Conservation (phyloP, 2,888 invertebrate species). For the Phytoseiulus persimilis region DNA sequence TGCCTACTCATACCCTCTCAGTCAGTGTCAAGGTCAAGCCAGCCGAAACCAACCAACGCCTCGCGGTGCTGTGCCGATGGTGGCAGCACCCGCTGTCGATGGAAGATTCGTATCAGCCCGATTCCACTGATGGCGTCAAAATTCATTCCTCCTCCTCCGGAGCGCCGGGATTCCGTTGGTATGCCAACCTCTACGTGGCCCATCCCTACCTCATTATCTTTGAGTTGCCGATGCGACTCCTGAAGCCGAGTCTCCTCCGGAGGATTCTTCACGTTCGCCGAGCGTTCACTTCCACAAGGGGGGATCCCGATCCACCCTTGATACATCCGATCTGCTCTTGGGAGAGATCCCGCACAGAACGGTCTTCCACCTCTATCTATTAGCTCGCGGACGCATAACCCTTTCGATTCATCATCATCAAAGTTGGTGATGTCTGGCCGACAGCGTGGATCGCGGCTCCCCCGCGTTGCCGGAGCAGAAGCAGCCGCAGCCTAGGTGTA, state of each 20-base stretch:
- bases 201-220: too few relatives aligned
- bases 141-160: too few relatives aligned
- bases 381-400: slow-evolving; percentile 5
- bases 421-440: background rate
- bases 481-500: background rate
- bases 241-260: too few relatives aligned
- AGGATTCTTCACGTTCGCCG: too few relatives aligned
- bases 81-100: background rate
- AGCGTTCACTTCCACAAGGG: too few relatives aligned
- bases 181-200: too few relatives aligned
- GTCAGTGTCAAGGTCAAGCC: background rate
- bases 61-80: background rate
- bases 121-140: background rate
- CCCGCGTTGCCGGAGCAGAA: background rate
- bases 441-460: background rate
- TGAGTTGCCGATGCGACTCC: too few relatives aligned
- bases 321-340: too few relatives aligned
- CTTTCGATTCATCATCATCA: slow-evolving; percentile 5
- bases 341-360: background rate
- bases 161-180: too few relatives aligned
- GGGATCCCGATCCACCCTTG: too few relatives aligned
- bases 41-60: background rate
- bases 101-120: background rate
- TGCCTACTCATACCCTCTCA: background rate
- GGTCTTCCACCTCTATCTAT: background rate